Base-by-base conservation (phyloP, 1,140 invertebrate genomes). In the Drosophila nigrodunni region DNA sequence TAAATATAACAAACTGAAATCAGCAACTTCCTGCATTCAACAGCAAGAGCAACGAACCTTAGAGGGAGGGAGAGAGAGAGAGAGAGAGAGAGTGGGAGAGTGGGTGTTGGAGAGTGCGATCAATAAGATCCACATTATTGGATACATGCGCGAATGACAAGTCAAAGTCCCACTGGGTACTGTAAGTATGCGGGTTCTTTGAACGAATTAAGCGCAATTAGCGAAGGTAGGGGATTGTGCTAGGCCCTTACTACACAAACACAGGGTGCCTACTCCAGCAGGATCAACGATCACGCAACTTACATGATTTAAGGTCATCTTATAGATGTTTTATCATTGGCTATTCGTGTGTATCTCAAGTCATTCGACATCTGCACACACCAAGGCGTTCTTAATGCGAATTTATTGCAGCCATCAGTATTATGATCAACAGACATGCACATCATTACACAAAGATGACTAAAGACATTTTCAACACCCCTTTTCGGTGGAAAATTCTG, bases 161-260 rank as follows among this genome's bases (percentile, higher is more conserved):
- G 39, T 77, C 68, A 83, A 83, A 77, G 67, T 54, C 64, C 47
- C 77, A 55, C 13, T 61, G 62, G 35, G 73, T 54, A n/a, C 7
- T 13, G 41, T 43, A 13, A n/a, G 11, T 37, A 89, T 89, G 85
- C 85, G 85, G 85, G 85, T 74, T 81, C 85, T 89, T 89, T 89
- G 86, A 90, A 75, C 78, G 75, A 89, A 89, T 89, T 89, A 89
- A 89, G 80, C 72, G 86, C 80, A 89, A 89, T 89, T 89, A 89
- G 85, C 85, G 75, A 81, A 89, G 85, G 85, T 88, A 57, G 54
- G 54, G 54, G 35, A 57, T 11, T 43, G 9, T 15, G 3, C 37
- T 54, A 54, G 61, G 18, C 49, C 18, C 35, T 41, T 30, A 30
- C 25, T 6, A 30, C 6, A 30, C 1, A 30, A 54, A 34, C 15